These are phyloP conservation scores for Timandra comae DNA, from an alignment of 2,888 invertebrate species.

Conservation along the genomic window DNA sequence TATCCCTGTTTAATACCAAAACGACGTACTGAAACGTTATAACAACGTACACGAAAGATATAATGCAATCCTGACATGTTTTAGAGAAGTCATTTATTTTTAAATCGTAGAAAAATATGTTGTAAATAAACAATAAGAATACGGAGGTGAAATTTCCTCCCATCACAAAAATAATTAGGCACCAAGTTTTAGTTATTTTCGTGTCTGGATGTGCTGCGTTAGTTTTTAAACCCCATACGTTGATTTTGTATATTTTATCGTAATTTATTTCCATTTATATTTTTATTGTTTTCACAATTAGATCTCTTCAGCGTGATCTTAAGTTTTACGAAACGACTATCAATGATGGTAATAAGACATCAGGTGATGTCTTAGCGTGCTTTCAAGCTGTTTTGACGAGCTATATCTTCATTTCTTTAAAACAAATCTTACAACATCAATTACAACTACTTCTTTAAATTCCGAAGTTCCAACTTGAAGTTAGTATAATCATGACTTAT, in stretches of 20 bases:
- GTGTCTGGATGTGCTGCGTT: constrained; percentile 19
- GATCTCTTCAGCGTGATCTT: no score
- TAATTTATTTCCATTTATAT: constrained; percentile 23
- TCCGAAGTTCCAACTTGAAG: no score
- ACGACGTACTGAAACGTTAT: constrained; percentile 16
- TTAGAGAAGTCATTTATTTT: constrained; percentile 17
- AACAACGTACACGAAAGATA: constrained; percentile 11
- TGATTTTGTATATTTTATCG: constrained; percentile 19
- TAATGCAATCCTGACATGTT: constrained; percentile 20
- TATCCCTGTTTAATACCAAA: no score
- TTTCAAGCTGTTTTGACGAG: no score
- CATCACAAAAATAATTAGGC: constrained; percentile 4
- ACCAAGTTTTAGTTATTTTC: constrained; percentile 21
- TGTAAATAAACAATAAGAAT: constrained; percentile 14
- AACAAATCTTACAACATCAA: no score
- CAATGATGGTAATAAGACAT: no score
- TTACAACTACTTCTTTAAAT: no score
- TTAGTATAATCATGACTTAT: no score
- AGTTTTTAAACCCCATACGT: constrained; percentile 13
- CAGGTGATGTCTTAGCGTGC: no score
- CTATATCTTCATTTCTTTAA: no score
- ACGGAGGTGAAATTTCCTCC: constrained; percentile 8
- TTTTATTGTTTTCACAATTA: no score
- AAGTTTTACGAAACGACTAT: no score
- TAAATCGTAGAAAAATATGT: constrained; percentile 17